These are phyloP conservation scores for Peucedramus taeniatus DNA, from an alignment of 2,113 vertebrate species.

Conservation along the genomic window DNA sequence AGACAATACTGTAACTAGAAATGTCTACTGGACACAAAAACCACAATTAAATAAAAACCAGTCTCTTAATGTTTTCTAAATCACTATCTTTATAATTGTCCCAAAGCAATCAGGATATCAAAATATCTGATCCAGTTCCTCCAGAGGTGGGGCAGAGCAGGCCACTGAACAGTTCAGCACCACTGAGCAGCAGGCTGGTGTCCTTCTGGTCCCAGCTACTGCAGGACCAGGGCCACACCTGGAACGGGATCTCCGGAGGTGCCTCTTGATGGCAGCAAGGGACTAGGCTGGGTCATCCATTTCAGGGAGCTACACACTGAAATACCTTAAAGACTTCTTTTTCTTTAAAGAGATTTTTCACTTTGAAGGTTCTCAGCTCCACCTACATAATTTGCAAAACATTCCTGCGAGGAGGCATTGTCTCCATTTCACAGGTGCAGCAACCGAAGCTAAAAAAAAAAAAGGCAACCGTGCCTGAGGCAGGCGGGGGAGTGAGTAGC, in stretches of 20 bases:
- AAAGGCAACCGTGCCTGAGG: not conserved
- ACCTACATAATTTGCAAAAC: not conserved
- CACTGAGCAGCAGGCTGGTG: not conserved
- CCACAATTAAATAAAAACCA: not conserved
- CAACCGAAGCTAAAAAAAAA: not conserved
- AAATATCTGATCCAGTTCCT: not conserved
- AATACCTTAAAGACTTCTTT: not conserved
- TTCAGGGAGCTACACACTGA: not conserved
- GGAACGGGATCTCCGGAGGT: not conserved
- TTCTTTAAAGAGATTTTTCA: not conserved
- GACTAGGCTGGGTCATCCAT: not conserved
- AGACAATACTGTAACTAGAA: conserved; percentile 20
- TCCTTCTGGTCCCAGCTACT: not conserved
- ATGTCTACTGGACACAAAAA: not conserved
- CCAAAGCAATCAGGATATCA: not conserved
- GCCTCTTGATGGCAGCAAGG: not conserved
- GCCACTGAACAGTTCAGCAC: fast-evolving
- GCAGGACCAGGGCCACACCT: not conserved
- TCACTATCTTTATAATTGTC: not conserved
- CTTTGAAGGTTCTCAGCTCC: not conserved
- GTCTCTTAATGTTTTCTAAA: not conserved
- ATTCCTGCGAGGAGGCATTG: not conserved
- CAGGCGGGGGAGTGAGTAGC: not conserved
- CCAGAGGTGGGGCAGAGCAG: not conserved
- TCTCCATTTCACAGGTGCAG: conserved; percentile 39